phyloP scores from a whole-genome alignment of 2,888 invertebrate species.

The Dilophus febrilis region DNA sequence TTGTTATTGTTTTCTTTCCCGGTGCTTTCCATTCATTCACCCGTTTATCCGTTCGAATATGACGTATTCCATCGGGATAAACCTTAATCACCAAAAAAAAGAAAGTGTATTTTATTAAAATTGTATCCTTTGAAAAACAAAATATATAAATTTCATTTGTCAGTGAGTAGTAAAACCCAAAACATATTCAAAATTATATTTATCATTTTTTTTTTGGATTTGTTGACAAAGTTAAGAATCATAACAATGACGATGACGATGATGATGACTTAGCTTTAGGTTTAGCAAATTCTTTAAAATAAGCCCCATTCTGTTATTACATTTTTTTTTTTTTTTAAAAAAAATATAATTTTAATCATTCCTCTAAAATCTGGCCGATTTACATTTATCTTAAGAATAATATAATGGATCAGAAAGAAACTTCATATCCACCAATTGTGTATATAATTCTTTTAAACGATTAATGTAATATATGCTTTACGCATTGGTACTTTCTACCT shows the following conservation, averaged over 20 bases:
- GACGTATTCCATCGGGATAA: slow-evolving; percentile 96
- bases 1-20: slow-evolving; percentile 89
- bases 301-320: slow-evolving; percentile 24
- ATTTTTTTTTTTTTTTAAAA: too few species aligned
- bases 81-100: too few species aligned
- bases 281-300: slow-evolving; percentile 18
- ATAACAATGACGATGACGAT: too few species aligned
- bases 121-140: too few species aligned
- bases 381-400: slow-evolving; percentile 26
- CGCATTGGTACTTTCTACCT: slow-evolving; percentile 29
- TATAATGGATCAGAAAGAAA: slow-evolving; percentile 7
- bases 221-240: too few species aligned
- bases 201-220: too few species aligned
- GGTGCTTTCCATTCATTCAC: slow-evolving; percentile 99
- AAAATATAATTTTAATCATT: slow-evolving; percentile 3
- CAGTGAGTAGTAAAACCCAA: too few species aligned
- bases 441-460: too few species aligned
- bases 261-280: background rate
- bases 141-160: too few species aligned
- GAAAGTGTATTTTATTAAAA: too few species aligned
- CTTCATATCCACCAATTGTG: background rate
- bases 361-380: slow-evolving; percentile 23
- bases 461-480: slow-evolving; percentile 1
- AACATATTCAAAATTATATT: too few species aligned
- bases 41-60: slow-evolving; percentile 93